Evolutionary conservation across 2,888 invertebrate genomes (phyloP), one percentile per base, ranked within the genome.

Genomic region (Platerodrilus igneus): DNA sequence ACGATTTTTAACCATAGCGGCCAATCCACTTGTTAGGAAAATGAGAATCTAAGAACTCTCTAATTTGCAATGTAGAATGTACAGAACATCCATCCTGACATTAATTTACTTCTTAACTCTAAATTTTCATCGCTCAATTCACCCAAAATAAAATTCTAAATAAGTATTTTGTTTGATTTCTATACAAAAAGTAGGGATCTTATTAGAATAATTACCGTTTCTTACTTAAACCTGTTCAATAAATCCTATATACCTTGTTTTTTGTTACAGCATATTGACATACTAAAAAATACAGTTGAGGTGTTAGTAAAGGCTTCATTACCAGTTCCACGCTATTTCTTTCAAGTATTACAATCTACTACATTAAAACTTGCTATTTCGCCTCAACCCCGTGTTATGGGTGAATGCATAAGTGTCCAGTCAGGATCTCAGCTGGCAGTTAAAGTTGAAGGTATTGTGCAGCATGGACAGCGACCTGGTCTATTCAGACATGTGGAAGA

Each of bases 381-480:
- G 19, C 89, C 90, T 1, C 86, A 87, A 59, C 87, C 88, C 0
- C 69, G 84, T 32, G 78, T 79, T 21, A 75, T 83, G 45, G 86
- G 86, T 1, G 94, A 95, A 53, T 86, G 86, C 28, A 85, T 93
- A 29, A 76, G 84, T 46, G 82, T 94, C 20, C 86, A 86, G 42
- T 79, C 83, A 23, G 86, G 87, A 36, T 86, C 90, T 52, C 86
- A 90, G 52, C 75, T 95, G 41, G 90, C 93, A 1, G 78, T 95
- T 14, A 93, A 92, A 72, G 87, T 95, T 2, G 95, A 95, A 68
- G 95, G 95, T 1, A 92, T 96, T 1, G 77, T 94, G 29, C 83
- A 86, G 54, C 83, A 83, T 51, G 83, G 81, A 14, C 75, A 74
- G 48, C 71, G 73, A 41, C 79, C 81, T 4, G 81, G 83, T 3